A percentile compares a stretch with the other conserved stretches of the same genome.
phyloP scores from a whole-genome alignment of 2,113 vertebrate species.

The Bufo gargarizans region DNA sequence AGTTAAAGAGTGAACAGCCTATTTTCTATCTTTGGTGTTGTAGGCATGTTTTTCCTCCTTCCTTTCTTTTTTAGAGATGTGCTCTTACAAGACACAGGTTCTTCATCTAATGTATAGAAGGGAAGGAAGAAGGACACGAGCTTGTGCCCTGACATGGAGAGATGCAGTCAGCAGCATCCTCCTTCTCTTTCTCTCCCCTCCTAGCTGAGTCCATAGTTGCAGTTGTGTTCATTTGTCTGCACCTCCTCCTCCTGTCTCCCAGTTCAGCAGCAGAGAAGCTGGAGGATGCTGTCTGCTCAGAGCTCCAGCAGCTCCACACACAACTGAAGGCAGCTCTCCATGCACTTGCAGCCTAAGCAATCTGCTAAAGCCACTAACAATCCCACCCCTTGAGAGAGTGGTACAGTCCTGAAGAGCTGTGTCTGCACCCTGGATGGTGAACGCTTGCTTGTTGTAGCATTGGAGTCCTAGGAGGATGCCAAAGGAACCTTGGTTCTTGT shows the following conservation, averaged over 20 bases:
- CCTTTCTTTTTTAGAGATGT: background rate
- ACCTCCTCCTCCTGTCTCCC: constrained; percentile 43
- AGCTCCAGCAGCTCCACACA: constrained; percentile 25
- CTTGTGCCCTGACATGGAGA: constrained; percentile 26
- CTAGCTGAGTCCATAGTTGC: constrained; percentile 52
- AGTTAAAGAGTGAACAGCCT: background rate
- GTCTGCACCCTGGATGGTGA: constrained; percentile 51
- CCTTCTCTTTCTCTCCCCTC: constrained; percentile 21
- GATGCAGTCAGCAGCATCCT: constrained; percentile 30
- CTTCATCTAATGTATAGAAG: background rate
- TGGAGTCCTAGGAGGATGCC: constrained; percentile 37
- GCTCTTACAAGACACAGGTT: background rate
- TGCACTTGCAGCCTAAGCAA: constrained; percentile 10
- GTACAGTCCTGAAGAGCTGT: constrained; percentile 50
- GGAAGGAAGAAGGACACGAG: constrained; percentile 2
- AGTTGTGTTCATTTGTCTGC: constrained; percentile 48
- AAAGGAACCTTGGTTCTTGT: background rate
- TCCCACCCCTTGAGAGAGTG: constrained; percentile 15
- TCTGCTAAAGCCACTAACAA: constrained; percentile 16
- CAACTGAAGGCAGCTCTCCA: constrained; percentile 47
- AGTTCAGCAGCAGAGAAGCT: constrained; percentile 37
- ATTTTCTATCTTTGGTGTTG: background rate
- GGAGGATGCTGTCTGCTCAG: constrained; percentile 24
- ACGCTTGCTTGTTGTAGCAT: constrained; percentile 47
- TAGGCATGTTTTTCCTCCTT: background rate